These are phyloP conservation scores for Pardosa pseudoannulata DNA, from an alignment of 2,888 invertebrate species.

Conservation along the genomic window DNA sequence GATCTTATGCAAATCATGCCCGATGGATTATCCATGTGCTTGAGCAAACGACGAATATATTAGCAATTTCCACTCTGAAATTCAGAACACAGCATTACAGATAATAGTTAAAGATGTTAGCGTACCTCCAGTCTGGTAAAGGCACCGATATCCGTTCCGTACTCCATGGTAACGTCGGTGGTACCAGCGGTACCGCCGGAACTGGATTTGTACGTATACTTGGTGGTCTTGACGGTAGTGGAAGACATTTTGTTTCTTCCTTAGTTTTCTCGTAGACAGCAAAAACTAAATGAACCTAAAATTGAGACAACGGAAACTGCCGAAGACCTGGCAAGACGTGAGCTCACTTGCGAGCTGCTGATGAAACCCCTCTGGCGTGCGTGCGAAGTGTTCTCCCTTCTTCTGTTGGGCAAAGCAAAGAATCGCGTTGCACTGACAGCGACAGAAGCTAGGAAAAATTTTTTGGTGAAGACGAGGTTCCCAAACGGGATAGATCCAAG, in stretches of 20 bases:
- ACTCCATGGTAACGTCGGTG: conserved; percentile 89
- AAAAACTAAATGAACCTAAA: background rate
- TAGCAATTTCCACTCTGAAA: no score
- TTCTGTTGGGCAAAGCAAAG: background rate
- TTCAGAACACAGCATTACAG: no score
- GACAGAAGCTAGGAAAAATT: conserved; percentile 2
- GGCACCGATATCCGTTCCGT: conserved; percentile 94
- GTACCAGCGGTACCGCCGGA: conserved; percentile 84
- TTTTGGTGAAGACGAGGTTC: conserved; percentile 23
- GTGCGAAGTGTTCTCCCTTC: conserved; percentile 21
- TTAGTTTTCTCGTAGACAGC: background rate
- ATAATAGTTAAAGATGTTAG: no score
- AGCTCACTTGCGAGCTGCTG: conserved; percentile 12
- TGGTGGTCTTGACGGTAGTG: conserved; percentile 84
- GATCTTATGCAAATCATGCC: no score
- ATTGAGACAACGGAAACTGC: conserved; percentile 14
- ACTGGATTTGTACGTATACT: conserved; percentile 89
- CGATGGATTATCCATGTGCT: no score
- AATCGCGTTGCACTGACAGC: conserved; percentile 11
- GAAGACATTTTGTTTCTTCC: conserved; percentile 55
- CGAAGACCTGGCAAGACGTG: conserved; percentile 27
- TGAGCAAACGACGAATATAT: no score
- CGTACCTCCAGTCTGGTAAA: conserved; percentile 96
- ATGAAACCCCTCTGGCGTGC: background rate
- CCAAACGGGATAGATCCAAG: conserved; percentile 26